Evolutionary conservation across 2,113 vertebrate genomes (phyloP).

Genomic region (Oryctolagus cuniculus): DNA sequence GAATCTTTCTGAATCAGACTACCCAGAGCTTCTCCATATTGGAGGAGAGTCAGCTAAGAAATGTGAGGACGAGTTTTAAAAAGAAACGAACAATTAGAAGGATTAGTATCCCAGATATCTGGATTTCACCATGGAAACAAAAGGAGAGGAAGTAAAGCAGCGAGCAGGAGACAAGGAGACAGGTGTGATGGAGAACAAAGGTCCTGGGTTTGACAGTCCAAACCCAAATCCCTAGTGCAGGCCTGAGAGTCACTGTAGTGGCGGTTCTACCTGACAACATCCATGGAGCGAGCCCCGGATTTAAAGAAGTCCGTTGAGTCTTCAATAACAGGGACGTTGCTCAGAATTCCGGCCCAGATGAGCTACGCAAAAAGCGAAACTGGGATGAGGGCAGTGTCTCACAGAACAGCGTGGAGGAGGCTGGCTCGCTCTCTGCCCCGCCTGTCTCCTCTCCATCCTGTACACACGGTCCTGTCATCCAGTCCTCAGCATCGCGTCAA

Average conservation of each 20-base stretch:
- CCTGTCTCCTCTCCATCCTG: not conserved
- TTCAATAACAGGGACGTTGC: conserved; percentile 88
- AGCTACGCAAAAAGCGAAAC: conserved; percentile 78
- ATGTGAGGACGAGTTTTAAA: not conserved
- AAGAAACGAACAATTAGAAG: not conserved
- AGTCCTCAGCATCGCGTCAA: not conserved
- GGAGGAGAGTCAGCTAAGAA: conserved; percentile 9
- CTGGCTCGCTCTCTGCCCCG: not conserved
- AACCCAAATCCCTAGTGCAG: not conserved
- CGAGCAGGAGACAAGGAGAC: not conserved
- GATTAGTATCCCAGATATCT: not conserved
- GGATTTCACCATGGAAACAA: not conserved
- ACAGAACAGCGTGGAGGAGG: not conserved
- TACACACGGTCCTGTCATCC: not conserved
- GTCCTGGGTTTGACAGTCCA: not conserved
- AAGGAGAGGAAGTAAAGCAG: not conserved
- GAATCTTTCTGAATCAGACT: not conserved
- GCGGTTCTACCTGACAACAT: conserved; percentile 90
- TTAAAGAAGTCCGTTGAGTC: conserved; percentile 93
- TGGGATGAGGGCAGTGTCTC: not conserved
- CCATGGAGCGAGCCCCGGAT: conserved; percentile 93
- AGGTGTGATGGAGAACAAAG: not conserved
- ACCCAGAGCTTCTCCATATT: not conserved
- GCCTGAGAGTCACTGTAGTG: accelerated
- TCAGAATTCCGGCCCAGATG: conserved; percentile 92